Evolutionary conservation across 1,140 invertebrate species (phyloP).

Genomic region (Lordiphosa stackelbergi): DNA sequence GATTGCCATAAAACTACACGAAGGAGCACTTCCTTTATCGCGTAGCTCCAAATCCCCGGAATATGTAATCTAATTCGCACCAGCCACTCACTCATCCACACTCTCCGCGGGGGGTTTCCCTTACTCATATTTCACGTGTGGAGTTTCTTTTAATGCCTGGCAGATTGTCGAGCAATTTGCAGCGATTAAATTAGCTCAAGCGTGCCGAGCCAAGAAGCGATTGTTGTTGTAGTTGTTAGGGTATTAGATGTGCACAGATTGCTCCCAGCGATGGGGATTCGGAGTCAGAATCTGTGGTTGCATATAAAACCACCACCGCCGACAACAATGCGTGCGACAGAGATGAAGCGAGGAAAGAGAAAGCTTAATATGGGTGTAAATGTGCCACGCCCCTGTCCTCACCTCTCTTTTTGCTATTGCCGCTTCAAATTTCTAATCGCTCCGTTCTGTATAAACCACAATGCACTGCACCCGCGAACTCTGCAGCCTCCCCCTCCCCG

Average conservation of each 20-base stretch:
- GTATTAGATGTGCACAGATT: conserved; percentile 39
- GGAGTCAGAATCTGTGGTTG: conserved; percentile 35
- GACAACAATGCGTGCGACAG: conserved; percentile 5
- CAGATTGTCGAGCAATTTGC: conserved; percentile 77
- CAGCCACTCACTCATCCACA: conserved; percentile 30
- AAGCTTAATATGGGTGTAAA: conserved; percentile 50
- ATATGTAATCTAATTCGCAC: conserved; percentile 60
- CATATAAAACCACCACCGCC: conserved; percentile 60
- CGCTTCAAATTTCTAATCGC: conserved; percentile 68
- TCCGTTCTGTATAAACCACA: conserved; percentile 43
- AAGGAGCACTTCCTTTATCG: conserved; percentile 26
- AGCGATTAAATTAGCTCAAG: conserved; percentile 77
- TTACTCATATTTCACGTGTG: conserved; percentile 61
- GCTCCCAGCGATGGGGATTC: conserved; percentile 14
- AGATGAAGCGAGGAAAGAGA: conserved; percentile 9
- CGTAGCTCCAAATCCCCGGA: conserved; percentile 15
- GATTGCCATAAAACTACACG: conserved; percentile 33
- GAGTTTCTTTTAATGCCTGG: conserved; percentile 51
- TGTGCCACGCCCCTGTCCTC: conserved; percentile 54
- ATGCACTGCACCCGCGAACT: conserved; percentile 10
- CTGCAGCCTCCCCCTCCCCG: not conserved
- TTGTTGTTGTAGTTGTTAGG: conserved; percentile 28
- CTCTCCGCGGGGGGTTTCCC: conserved; percentile 14
- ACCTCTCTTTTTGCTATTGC: conserved; percentile 22
- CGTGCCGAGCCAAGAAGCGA: conserved; percentile 53